phyloP scores from a whole-genome alignment of 2,888 invertebrate species.

The Synergus itoensis region DNA sequence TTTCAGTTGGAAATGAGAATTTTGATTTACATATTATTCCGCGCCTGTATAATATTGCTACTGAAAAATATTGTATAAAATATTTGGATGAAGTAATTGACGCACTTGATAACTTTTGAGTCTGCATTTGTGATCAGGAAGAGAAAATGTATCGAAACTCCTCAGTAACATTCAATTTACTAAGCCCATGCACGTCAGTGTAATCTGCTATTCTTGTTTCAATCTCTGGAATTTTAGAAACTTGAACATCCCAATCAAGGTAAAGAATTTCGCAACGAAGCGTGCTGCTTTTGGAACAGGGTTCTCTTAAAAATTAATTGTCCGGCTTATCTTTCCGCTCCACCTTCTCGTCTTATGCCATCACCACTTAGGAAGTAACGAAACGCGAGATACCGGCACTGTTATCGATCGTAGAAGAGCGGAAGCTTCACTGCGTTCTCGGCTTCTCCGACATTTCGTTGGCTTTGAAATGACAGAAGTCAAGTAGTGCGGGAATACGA shows the following conservation, averaged over 20 bases:
- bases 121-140: no score
- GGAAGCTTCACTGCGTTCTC: conserved; percentile 52
- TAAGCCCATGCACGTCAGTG: background rate
- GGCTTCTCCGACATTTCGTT: conserved; percentile 64
- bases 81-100: no score
- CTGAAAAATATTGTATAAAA: no score
- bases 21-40: no score
- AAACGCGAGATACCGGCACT: conserved; percentile 49
- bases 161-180: background rate
- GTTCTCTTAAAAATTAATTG: conserved; percentile 70
- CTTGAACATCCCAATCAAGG: background rate
- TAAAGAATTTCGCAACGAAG: background rate
- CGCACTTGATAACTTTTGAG: no score
- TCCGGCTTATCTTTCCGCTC: conserved; percentile 71
- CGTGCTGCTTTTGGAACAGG: background rate
- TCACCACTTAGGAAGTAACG: conserved; percentile 52
- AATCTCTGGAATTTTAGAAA: background rate
- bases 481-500: conserved; percentile 72
- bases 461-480: conserved; percentile 75
- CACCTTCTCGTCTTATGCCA: conserved; percentile 60
- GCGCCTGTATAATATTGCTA: no score
- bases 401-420: conserved; percentile 67
- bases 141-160: background rate
- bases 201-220: background rate
- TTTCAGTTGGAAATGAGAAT: no score